Evolutionary conservation across 2,797 vertebrate genomes (phyloP).

Genomic region (Mycteria americana): DNA sequence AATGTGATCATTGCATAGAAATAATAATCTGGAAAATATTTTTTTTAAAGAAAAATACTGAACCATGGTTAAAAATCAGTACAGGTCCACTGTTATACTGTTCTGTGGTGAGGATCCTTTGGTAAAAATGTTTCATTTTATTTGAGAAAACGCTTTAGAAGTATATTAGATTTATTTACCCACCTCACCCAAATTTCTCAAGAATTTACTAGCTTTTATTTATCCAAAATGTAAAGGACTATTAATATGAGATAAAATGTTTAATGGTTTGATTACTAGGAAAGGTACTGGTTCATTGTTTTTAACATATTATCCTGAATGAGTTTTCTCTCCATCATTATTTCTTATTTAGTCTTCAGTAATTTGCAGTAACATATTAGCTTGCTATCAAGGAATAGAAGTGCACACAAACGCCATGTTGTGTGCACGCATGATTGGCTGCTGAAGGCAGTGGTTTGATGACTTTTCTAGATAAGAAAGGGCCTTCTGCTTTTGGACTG

Average conservation of each 20-base stretch:
- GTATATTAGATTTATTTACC: not conserved
- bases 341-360: not conserved
- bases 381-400: not conserved
- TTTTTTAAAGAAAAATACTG: not conserved
- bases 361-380: not conserved
- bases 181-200: not conserved
- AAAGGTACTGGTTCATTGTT: not conserved
- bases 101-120: accelerated
- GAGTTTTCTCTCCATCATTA: not conserved
- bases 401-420: not conserved
- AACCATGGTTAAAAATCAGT: not conserved
- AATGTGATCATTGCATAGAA: not conserved
- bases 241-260: not conserved
- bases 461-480: not conserved
- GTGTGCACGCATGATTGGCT: not conserved
- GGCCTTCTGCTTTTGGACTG: not conserved
- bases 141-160: not conserved
- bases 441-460: not conserved
- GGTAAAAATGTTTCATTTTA: not conserved
- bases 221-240: not conserved
- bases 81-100: not conserved
- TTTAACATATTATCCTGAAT: not conserved
- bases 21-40: not conserved
- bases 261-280: not conserved
- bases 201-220: not conserved